These are phyloP conservation scores for Nesoenas mayeri DNA, from an alignment of 2,113 vertebrate species.

Conservation along the genomic window DNA sequence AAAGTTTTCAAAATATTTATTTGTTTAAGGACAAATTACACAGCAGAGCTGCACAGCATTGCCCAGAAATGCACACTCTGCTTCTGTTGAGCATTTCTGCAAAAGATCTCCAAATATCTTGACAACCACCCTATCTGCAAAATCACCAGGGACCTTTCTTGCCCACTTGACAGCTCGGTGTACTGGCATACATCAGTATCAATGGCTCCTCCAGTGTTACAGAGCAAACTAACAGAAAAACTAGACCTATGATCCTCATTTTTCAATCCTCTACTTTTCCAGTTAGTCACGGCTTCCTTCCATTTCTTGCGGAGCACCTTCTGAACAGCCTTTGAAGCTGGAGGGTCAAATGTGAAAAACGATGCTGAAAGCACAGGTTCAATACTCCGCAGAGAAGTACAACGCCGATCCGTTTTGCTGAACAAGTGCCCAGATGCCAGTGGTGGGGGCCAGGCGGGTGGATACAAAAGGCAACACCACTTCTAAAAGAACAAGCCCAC, in stretches of 20 bases:
- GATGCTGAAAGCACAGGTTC: constrained; percentile 7
- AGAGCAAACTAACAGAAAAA: not conserved
- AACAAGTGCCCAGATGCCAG: not conserved
- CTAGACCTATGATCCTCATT: not conserved
- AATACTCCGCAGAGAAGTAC: not conserved
- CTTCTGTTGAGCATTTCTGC: not conserved
- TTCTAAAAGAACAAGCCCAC: not conserved
- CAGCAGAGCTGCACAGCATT: not conserved
- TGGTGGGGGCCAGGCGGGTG: not conserved
- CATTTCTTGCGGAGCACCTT: not conserved
- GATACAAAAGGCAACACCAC: not conserved
- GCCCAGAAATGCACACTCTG: not conserved
- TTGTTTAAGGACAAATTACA: not conserved
- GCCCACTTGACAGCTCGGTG: not conserved
- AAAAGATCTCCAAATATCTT: not conserved
- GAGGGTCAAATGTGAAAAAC: constrained; percentile 10
- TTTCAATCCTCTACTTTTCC: constrained; percentile 29
- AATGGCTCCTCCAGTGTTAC: not conserved
- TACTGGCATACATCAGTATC: not conserved
- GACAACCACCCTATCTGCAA: not conserved
- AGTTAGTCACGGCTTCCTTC: constrained; percentile 9
- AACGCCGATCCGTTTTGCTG: not conserved
- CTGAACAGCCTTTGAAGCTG: not conserved
- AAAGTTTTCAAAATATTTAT: not conserved
- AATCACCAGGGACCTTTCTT: not conserved